Evolutionary conservation across 2,113 vertebrate species (phyloP), one percentile per base, ranked within the genome.

Genomic region (Corythornis cristatus): DNA sequence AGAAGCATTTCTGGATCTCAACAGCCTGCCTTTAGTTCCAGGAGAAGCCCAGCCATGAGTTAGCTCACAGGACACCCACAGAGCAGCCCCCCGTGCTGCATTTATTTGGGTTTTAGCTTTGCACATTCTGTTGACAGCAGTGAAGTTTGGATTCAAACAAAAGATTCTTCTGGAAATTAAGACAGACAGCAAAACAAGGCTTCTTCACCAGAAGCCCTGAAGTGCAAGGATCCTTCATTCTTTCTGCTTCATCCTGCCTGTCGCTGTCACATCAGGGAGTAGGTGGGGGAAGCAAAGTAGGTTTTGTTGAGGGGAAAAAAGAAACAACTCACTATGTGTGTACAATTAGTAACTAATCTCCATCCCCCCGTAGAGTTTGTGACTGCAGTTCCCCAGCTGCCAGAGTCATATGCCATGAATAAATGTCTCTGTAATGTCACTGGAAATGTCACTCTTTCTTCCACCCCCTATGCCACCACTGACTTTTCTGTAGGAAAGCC

Each of bases 11-110:
- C 35, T 62, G 22, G 42, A 25, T 28, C 31, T 31, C 10, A 1
- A 5, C 0, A 60, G 10, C 31, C 40, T 28, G 26, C 35, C 11
- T 64, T n/a, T 26, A 2, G 8, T 19, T 6, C 22, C 11, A 60
- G 67, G 42, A 61, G 42, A 75, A 51, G 61, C 60, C 46, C 5
- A 7, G 5, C 8, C 25, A 21, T 0, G 12, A 40, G 72, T 53
- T 5, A 29, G 48, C 25, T 37, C 53, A 18, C 71, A 50, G 33
- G 26, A 61, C 6, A 29, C 31, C 6, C 0, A 4, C 2, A 29
- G 56, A 53, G 68, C 62, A 68, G 74, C 66, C 21, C 26, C 12
- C 42, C 0, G 2, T 11, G 28, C 74, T 53, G 50, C 33, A 20
- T 23, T 35, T 33, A 19, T 15, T 19, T 17, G 48, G 23, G 26